Conservation (phyloP, 2,113 vertebrate species). For the Brachyhypopomus occidentalis region DNA sequence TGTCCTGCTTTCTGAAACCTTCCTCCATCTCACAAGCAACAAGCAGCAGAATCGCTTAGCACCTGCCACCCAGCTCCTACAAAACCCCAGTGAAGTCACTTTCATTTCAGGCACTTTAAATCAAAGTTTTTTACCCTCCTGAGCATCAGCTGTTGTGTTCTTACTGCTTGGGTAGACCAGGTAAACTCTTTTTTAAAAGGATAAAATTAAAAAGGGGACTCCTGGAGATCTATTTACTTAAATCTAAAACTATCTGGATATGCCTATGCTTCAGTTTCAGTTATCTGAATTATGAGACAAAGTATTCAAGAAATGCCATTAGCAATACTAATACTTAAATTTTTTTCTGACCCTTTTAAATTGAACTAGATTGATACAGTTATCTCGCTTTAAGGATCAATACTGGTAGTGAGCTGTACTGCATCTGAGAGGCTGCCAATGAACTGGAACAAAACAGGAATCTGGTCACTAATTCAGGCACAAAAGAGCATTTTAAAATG, state of each 20-base stretch:
- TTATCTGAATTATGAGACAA: too few relatives aligned
- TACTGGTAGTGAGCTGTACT: background rate
- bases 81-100: background rate
- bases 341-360: background rate
- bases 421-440: background rate
- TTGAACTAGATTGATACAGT: background rate
- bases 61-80: background rate
- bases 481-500: slow-evolving; percentile 22
- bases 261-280: slow-evolving; percentile 58
- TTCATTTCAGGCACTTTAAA: background rate
- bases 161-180: background rate
- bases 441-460: background rate
- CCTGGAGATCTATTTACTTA: background rate
- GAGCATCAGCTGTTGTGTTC: background rate
- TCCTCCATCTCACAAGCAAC: slow-evolving; percentile 6
- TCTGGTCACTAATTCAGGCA: background rate
- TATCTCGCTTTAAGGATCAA: slow-evolving; percentile 2
- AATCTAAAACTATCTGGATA: background rate
- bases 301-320: too few relatives aligned
- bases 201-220: background rate
- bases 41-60: slow-evolving; percentile 21
- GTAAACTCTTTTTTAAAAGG: background rate
- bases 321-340: too few relatives aligned
- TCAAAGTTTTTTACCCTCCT: background rate
- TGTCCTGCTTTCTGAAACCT: slow-evolving; percentile 1